Percentiles rank a stretch among this genome's conserved stretches.
Evolutionary conservation across 2,797 vertebrate species (phyloP).

Genomic region (Spinibarbus caldwelli): DNA sequence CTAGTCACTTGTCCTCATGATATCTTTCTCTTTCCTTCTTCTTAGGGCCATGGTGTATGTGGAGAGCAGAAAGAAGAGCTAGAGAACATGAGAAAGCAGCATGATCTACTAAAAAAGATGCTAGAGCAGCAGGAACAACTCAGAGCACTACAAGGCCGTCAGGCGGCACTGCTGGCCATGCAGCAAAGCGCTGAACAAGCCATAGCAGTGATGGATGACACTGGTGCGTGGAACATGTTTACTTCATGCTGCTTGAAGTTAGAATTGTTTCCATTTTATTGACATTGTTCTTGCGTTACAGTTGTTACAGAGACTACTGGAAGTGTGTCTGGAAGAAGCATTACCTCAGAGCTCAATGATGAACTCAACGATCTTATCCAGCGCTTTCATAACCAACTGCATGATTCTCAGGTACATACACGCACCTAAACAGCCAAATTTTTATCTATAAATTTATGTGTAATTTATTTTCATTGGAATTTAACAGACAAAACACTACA

Average conservation of each 20-base stretch:
- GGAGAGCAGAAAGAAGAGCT: constrained; percentile 91
- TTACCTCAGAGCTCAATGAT: constrained; percentile 97
- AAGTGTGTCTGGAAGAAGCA: constrained; percentile 94
- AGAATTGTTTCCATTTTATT: background rate
- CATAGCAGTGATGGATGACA: constrained; percentile 91
- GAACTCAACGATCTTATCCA: constrained; percentile 98
- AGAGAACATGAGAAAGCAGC: constrained; percentile 95
- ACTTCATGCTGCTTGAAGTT: background rate
- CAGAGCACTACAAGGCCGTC: constrained; percentile 90
- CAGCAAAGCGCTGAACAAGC: constrained; percentile 91
- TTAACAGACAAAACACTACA: background rate
- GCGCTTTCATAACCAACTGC: constrained; percentile 96
- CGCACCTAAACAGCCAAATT: too few species aligned
- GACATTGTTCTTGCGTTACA: constrained; percentile 59
- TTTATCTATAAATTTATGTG: too few species aligned
- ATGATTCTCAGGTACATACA: constrained; percentile 88
- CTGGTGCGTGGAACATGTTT: constrained; percentile 73
- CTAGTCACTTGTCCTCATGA: background rate
- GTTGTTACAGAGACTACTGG: constrained; percentile 95
- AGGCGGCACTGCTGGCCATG: constrained; percentile 93
- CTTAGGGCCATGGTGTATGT: constrained; percentile 65
- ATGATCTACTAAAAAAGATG: constrained; percentile 95
- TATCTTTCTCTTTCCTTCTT: background rate
- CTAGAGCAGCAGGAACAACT: constrained; percentile 96
- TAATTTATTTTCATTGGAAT: too few species aligned